A percentile compares a stretch with the other conserved stretches of the same genome.
Conservation (phyloP, 2,888 invertebrate genomes). For the Quadriops clusia region DNA sequence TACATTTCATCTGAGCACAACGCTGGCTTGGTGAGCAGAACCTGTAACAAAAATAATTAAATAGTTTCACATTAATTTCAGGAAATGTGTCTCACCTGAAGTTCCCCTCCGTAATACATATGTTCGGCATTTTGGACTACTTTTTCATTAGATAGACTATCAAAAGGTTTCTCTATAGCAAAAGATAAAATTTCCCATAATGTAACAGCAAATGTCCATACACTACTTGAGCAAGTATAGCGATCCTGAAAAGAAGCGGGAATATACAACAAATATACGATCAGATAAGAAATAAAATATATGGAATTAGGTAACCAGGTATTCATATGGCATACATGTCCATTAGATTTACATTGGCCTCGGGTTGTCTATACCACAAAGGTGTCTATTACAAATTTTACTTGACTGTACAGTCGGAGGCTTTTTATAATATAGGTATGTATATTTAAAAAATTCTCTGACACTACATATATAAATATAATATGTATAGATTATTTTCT, state of each 20-base stretch:
- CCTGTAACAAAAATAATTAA: constrained; percentile 30
- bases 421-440: too few relatives aligned
- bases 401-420: too few relatives aligned
- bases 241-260: constrained; percentile 49
- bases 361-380: too few relatives aligned
- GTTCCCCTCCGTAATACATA: constrained; percentile 50
- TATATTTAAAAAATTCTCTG: too few relatives aligned
- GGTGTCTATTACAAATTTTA: too few relatives aligned
- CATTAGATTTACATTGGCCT: too few relatives aligned
- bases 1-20: constrained; percentile 67
- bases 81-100: constrained; percentile 40
- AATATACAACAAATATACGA: too few relatives aligned
- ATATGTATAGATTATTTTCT: neutral
- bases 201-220: constrained; percentile 54
- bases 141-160: constrained; percentile 47
- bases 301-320: too few relatives aligned
- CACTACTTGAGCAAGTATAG: constrained; percentile 48
- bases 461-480: too few relatives aligned
- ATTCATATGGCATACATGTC: too few relatives aligned
- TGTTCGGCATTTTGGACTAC: constrained; percentile 53
- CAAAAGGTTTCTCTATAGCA: constrained; percentile 48
- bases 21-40: constrained; percentile 53
- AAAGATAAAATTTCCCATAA: constrained; percentile 52
- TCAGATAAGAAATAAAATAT: too few relatives aligned
- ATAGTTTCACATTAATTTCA: constrained; percentile 7